Evolutionary conservation across 2,113 vertebrate genomes (phyloP), one percentile per base, ranked within the genome.

Genomic region (Microtus pennsylvanicus): DNA sequence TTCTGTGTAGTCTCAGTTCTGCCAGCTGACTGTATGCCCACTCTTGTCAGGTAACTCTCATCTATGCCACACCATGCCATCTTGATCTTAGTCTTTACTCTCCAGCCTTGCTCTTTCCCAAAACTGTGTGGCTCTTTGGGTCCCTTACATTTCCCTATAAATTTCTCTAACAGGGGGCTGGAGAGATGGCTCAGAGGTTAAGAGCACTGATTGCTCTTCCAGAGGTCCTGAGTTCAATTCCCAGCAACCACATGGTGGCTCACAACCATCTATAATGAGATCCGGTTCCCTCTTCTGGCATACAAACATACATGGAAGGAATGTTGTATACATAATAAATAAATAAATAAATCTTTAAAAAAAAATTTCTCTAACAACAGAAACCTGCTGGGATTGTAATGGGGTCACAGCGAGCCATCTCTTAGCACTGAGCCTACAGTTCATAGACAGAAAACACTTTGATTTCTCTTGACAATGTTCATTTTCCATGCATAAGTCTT

Each of bases 61-160:
- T 76, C 80, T 24, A 0, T 0, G 2, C 85, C 35, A 7, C 0
- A 4, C 76, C n/a, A 14, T 7, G 11, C 61, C 1, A 0, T 42
- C 81, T 9, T 50, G 14, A 22, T 1, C 19, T 12, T 8, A 7
- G 30, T 70, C 50, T 72, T 22, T 0, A 5, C 11, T 58, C 74
- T 76, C 21, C 26, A 21, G 8, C 45, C 35, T 28, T 22, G 22
- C 35, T 67, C 33, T 65, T 58, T 69, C 45, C 63, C 72, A 75
- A 80, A 76, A 47, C 80, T 45, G 33, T 45, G 61, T 33, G 52
- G 65, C n/a, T 72, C 3, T n/a, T n/a, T 72, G 72, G 45, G 26
- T 19, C 81, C 50, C 81, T 90, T 11, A 2, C 9, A 47, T 81
- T 90, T 52, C 24, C 42, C 13, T 24, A 24, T 58, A 17, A 35